phyloP scores from a whole-genome alignment of 2,113 vertebrate genomes.

The Phoenicopterus ruber region DNA sequence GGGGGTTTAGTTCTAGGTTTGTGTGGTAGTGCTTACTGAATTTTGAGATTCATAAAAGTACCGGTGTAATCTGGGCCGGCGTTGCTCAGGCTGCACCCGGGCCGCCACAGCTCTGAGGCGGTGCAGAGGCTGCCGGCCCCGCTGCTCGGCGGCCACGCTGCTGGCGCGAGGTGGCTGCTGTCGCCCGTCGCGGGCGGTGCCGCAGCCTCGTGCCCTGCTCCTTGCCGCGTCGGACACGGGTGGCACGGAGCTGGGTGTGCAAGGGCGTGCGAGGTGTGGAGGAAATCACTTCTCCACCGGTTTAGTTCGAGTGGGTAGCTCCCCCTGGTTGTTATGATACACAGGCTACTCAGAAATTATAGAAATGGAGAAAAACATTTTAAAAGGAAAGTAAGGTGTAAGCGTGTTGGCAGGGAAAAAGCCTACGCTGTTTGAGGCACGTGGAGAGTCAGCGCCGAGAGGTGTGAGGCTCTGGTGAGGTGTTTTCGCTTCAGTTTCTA shows the following conservation, averaged over 20 bases:
- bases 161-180: neutral
- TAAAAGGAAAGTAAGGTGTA: neutral
- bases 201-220: neutral
- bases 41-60: neutral
- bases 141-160: neutral
- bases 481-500: neutral
- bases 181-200: too few relatives aligned
- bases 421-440: too few relatives aligned
- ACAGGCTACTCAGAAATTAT: neutral
- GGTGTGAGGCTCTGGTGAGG: neutral
- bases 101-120: neutral
- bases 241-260: neutral
- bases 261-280: neutral
- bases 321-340: too few relatives aligned
- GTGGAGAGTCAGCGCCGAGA: too few relatives aligned
- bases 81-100: neutral
- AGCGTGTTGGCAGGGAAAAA: neutral
- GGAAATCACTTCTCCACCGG: neutral
- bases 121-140: neutral
- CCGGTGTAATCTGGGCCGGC: neutral
- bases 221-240: neutral
- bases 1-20: neutral
- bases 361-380: neutral
- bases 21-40: neutral
- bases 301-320: too few relatives aligned